phyloP scores from a whole-genome alignment of 2,888 invertebrate species.

The Machimus atricapillus region DNA sequence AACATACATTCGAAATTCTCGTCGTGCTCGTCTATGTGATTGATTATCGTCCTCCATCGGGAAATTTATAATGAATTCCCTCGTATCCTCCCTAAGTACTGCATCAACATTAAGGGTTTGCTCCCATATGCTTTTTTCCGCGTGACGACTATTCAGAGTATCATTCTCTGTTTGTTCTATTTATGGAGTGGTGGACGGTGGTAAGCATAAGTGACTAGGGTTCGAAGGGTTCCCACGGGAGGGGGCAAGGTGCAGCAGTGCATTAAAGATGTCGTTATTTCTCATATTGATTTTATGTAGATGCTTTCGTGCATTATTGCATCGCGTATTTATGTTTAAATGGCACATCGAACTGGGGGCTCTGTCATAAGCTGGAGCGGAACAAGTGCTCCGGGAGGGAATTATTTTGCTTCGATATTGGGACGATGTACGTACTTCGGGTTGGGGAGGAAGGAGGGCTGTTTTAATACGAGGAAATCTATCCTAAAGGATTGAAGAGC shows the following conservation, averaged over 20 bases:
- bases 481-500: neutral
- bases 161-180: neutral
- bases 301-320: constrained; percentile 23
- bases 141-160: neutral
- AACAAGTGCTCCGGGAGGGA: neutral
- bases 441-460: neutral
- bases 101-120: neutral
- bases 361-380: neutral
- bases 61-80: neutral
- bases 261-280: constrained; percentile 29
- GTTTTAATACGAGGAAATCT: neutral
- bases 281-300: constrained; percentile 12
- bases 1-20: neutral
- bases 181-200: neutral
- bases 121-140: neutral
- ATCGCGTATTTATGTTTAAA: constrained; percentile 22
- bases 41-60: neutral
- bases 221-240: neutral
- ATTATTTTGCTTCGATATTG: neutral
- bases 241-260: neutral
- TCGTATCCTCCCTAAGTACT: neutral
- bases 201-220: neutral
- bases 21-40: neutral
- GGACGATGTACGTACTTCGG: neutral
- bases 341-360: neutral